Base-by-base conservation (phyloP, 2,797 vertebrate genomes). In the Crocodylus rhombifer region DNA sequence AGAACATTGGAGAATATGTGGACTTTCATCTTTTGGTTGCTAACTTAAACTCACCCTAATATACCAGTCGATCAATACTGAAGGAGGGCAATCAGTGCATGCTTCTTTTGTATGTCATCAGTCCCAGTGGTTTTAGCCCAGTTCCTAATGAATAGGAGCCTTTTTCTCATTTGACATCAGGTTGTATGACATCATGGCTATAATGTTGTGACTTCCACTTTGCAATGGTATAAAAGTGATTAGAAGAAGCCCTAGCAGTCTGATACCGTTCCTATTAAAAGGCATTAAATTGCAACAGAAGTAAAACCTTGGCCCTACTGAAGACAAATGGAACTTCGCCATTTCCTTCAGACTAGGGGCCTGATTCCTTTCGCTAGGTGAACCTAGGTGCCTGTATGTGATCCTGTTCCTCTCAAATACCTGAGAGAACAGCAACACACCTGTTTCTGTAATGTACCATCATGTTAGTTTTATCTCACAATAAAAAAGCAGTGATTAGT, bases 11-110 rank as follows among this genome's bases (percentile, higher is more conserved):
- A 75, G 73, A 74, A 89, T 75, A 73, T 84, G 92, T 92, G 91
- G 42, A 25, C 71, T 96, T 95, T 96, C 71, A 89, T 21, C 5
- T 86, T 36, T 63, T 56, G 61, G 17, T 85, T 88, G 6, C 51
- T 78, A 65, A 51, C 82, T 28, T 58, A 83, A 77, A 16, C 87
- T 80, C 86, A 56, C 91, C 23, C 60, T 87, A 87, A 89, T 57
- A 71, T 51, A 51, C 42, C 42, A 51, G 42, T 75, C 71, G 93
- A 94, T 92, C 65, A 82, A 42, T 71, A 92, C 14, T 79, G 23
- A 90, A 16, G 80, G 64, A 91, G 64, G 90, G 57, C 78, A 30
- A 56, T 84, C 20, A 57, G 77, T 60, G 60, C 17, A 86, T 30
- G 4, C 80, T 9, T 13, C 82, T 95, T 82, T 91, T 82, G 42